Conservation (phyloP, 2,888 invertebrate species). For the Thecophora atra region DNA sequence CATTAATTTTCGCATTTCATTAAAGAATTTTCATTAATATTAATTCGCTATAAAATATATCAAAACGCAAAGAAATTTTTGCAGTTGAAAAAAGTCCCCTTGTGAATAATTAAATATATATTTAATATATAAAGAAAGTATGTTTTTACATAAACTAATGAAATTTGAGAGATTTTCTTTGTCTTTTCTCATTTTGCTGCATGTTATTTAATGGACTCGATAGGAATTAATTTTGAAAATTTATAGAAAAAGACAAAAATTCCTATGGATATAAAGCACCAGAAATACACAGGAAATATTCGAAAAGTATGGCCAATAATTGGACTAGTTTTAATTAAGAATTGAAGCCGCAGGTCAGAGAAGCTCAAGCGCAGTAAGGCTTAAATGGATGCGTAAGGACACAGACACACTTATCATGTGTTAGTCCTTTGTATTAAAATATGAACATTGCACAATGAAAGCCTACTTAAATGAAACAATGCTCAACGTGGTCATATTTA, state of each 20-base stretch:
- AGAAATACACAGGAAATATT: neutral
- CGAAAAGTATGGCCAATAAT: neutral
- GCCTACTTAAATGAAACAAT: neutral
- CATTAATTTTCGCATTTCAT: too few relatives aligned
- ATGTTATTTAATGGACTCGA: too few relatives aligned
- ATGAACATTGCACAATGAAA: neutral
- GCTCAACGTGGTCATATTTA: constrained; percentile 12
- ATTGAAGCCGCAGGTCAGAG: neutral
- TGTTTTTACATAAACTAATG: too few relatives aligned
- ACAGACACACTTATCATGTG: neutral
- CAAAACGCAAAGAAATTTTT: too few relatives aligned
- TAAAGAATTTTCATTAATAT: too few relatives aligned
- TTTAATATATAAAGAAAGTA: too few relatives aligned
- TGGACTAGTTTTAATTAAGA: neutral
- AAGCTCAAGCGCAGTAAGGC: neutral
- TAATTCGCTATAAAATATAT: too few relatives aligned
- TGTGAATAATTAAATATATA: too few relatives aligned
- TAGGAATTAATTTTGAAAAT: neutral
- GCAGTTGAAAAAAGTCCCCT: too few relatives aligned
- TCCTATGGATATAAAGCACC: neutral
- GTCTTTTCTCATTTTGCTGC: too few relatives aligned
- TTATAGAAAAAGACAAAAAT: neutral
- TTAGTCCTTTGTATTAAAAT: neutral
- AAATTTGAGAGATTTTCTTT: too few relatives aligned
- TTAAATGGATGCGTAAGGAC: neutral